phyloP scores from a whole-genome alignment of 2,888 invertebrate genomes.

The Amorpha juglandis region DNA sequence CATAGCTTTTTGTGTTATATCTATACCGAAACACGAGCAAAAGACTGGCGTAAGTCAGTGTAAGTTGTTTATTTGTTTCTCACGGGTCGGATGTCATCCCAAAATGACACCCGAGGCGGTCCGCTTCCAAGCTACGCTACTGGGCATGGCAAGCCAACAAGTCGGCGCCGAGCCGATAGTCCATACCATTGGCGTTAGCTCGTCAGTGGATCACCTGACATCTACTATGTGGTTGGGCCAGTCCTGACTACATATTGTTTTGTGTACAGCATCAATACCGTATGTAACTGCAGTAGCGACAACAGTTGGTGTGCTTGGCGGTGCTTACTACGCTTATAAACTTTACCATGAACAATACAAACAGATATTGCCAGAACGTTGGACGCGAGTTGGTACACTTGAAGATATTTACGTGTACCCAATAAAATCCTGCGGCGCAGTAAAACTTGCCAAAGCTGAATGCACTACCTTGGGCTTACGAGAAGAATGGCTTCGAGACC shows the following conservation, averaged over 20 bases:
- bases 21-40: too few relatives aligned
- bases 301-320: conserved; percentile 61
- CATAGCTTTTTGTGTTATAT: too few relatives aligned
- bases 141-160: too few relatives aligned
- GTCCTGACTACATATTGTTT: neutral
- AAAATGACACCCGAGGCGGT: too few relatives aligned
- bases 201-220: too few relatives aligned
- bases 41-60: too few relatives aligned
- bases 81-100: too few relatives aligned
- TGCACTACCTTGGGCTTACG: conserved; percentile 82
- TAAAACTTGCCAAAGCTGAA: conserved; percentile 76
- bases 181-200: too few relatives aligned
- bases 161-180: too few relatives aligned
- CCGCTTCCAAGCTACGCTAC: too few relatives aligned
- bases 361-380: conserved; percentile 70
- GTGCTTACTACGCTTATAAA: conserved; percentile 62
- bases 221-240: too few relatives aligned
- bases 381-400: conserved; percentile 84
- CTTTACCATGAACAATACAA: conserved; percentile 49
- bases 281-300: conserved; percentile 55
- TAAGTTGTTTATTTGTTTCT: too few relatives aligned
- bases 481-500: conserved; percentile 82
- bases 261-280: conserved; percentile 45
- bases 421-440: conserved; percentile 84
- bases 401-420: conserved; percentile 83